These are phyloP conservation scores for Colaptes auratus DNA, from an alignment of 2,113 vertebrate genomes.

Conservation along the genomic window DNA sequence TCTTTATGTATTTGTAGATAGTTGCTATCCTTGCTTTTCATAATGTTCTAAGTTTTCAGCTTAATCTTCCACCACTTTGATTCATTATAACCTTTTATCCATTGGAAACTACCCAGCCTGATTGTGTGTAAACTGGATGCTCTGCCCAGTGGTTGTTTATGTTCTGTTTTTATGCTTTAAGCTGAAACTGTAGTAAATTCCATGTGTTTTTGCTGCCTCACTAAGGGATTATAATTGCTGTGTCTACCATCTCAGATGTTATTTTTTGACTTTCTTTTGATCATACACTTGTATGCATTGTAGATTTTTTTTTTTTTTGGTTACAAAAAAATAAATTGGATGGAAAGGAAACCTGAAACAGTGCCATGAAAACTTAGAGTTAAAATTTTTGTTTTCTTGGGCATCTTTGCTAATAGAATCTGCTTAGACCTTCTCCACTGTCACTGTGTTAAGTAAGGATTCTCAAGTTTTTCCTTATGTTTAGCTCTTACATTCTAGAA, in stretches of 20 bases:
- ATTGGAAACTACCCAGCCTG: neutral
- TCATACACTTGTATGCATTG: neutral
- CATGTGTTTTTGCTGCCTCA: neutral
- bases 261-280: neutral
- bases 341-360: neutral
- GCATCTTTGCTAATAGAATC: neutral
- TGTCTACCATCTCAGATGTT: neutral
- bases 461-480: neutral
- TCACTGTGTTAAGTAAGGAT: neutral
- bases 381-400: neutral
- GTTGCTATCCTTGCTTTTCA: neutral
- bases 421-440: neutral
- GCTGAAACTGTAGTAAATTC: neutral
- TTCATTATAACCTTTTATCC: neutral
- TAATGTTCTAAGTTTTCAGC: neutral
- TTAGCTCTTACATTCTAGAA: neutral
- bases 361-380: neutral
- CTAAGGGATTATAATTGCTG: neutral
- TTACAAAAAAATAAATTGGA: neutral
- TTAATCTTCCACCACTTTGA: neutral
- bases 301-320: neutral
- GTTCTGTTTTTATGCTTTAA: neutral
- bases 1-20: neutral
- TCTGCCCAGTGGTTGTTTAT: neutral
- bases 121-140: neutral